These are phyloP conservation scores for Drosophila quinaria DNA, from an alignment of 2,888 invertebrate species.

Conservation along the genomic window DNA sequence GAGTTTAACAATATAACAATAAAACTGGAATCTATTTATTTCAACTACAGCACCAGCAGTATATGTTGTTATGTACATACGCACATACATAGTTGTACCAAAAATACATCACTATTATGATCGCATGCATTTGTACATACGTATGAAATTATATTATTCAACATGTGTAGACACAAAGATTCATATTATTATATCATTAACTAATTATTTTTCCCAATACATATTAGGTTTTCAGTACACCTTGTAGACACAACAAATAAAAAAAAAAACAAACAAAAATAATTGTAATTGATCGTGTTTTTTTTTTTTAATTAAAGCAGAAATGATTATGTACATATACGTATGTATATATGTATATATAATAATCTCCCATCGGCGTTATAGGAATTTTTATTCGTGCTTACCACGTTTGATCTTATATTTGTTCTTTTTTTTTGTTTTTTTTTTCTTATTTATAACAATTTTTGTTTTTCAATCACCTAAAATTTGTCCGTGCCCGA, in stretches of 20 bases:
- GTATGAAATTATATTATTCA: no score
- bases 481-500: conserved; percentile 69
- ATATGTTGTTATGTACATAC: no score
- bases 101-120: no score
- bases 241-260: neutral
- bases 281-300: neutral
- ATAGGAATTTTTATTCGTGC: conserved; percentile 17
- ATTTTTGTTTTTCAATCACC: conserved; percentile 40
- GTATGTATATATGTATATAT: neutral
- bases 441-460: conserved; percentile 11
- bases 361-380: conserved; percentile 40
- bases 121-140: no score
- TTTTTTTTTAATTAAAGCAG: neutral
- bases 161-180: no score
- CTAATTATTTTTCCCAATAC: neutral
- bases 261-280: conserved; percentile 1
- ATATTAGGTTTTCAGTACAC: conserved; percentile 1
- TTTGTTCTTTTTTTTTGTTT: conserved; percentile 14
- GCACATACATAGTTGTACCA: no score
- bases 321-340: neutral
- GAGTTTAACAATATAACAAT: no score
- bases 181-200: no score
- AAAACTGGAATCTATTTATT: no score
- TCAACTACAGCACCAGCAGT: no score
- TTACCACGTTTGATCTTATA: conserved; percentile 28